Evolutionary conservation across 2,113 vertebrate genomes (phyloP), one percentile per base, ranked within the genome.

Genomic region (Heterotilapia buettikoferi): DNA sequence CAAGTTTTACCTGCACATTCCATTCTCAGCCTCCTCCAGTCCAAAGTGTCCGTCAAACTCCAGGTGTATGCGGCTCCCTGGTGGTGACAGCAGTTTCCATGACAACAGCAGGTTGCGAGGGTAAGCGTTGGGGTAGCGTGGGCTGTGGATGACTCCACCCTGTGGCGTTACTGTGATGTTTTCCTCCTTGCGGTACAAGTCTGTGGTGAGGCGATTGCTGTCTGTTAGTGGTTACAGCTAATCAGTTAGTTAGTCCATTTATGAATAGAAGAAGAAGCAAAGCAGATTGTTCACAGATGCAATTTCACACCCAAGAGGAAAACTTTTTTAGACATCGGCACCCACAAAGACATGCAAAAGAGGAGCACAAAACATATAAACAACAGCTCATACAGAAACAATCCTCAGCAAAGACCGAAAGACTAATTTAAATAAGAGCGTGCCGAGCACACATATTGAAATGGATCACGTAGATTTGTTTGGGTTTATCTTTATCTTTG

Each of bases 141-240:
- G 99, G 93, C 98, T 99, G 91, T 97, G 97, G 94, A 99, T 91
- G 83, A 95, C 95, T 90, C 98, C 98, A 0, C 94, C 97, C 86
- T 94, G 93, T 52, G 96, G 93, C 33, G 96, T 97, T 92, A 99
- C 97, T 3, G 94, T 94, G 96, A 99, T 93, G 93, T 94, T 97
- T 90, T 99, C 98, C 86, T 98, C 98, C 93, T 97, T 98, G 90
- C 96, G 97, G 97, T 99, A 99, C 95, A 99, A 96, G 97, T 98
- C 98, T 98, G 98, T 98, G 86, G 91, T 92, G 97, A 98, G 97
- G 97, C 92, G 97, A 98, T 98, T 98, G 97, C 97, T 97, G 95
- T 97, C 96, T 97, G 97, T 98, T 98, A 98, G 97, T 97, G 97
- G 95, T 97, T 97, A 98, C 97, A 98, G 97, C 97, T 97, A 93